Percentiles rank a stretch among this genome's conserved stretches.
Evolutionary conservation across 2,797 vertebrate genomes (phyloP).

Genomic region (Gastrophryne carolinensis): DNA sequence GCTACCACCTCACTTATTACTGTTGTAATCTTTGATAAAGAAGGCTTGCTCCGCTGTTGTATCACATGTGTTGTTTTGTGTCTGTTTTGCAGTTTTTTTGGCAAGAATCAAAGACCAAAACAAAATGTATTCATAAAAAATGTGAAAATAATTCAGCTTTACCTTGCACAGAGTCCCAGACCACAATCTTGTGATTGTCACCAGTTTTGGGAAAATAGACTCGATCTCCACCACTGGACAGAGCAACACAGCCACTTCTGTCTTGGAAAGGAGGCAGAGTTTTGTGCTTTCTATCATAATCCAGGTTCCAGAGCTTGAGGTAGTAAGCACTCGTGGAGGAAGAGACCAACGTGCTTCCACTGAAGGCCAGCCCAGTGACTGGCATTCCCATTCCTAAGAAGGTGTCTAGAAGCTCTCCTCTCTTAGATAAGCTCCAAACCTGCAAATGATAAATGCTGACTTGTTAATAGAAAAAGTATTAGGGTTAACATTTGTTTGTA

Average conservation of each 20-base stretch:
- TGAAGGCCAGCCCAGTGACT: conserved; percentile 60
- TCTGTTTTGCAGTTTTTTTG: too few relatives aligned
- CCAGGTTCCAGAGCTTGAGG: conserved; percentile 75
- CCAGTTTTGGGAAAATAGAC: conserved; percentile 72
- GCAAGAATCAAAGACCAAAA: too few relatives aligned
- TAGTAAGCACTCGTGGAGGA: conserved; percentile 62
- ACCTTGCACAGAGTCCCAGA: conserved; percentile 77
- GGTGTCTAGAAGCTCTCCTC: conserved; percentile 67
- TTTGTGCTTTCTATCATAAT: conserved; percentile 58
- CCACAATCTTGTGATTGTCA: conserved; percentile 67
- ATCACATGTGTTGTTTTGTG: too few relatives aligned
- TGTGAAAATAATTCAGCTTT: too few relatives aligned
- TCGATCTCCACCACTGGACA: conserved; percentile 63
- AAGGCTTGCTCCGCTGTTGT: too few relatives aligned
- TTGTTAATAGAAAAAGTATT: too few relatives aligned
- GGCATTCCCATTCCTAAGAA: conserved; percentile 69
- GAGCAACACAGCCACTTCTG: conserved; percentile 59
- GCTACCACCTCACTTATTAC: too few relatives aligned
- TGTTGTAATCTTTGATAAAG: too few relatives aligned
- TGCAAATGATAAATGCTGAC: conserved; percentile 56
- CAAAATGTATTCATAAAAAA: too few relatives aligned
- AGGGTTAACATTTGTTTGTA: too few relatives aligned
- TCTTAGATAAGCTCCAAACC: conserved; percentile 79
- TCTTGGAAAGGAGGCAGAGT: conserved; percentile 62
- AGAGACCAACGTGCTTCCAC: conserved; percentile 63